These are phyloP conservation scores for Otis tarda DNA, from an alignment of 2,113 vertebrate species.

Conservation along the genomic window DNA sequence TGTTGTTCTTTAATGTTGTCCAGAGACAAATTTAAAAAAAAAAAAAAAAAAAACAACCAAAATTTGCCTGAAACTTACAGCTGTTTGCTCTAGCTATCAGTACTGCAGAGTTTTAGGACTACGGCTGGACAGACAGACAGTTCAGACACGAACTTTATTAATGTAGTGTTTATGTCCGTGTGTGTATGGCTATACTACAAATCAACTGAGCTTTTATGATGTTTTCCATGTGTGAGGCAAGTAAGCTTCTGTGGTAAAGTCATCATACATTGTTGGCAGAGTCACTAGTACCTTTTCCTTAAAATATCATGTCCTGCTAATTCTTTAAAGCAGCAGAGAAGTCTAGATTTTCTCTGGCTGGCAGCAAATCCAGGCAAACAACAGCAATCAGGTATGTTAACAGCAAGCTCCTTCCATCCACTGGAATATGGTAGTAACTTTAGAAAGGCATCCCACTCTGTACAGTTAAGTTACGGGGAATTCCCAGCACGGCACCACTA, in stretches of 20 bases:
- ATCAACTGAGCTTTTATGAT: not conserved
- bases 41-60: too few relatives aligned
- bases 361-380: not conserved
- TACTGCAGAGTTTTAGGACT: not conserved
- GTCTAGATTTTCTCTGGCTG: not conserved
- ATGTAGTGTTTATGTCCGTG: not conserved
- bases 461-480: not conserved
- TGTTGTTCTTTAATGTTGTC: not conserved
- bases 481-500: not conserved
- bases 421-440: not conserved
- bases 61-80: not conserved
- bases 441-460: not conserved
- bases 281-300: not conserved
- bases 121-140: not conserved
- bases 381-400: not conserved
- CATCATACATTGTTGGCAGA: not conserved
- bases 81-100: not conserved
- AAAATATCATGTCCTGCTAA: not conserved
- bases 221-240: not conserved
- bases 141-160: not conserved
- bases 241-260: not conserved
- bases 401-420: not conserved
- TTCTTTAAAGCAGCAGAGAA: not conserved
- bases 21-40: not conserved
- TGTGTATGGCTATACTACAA: not conserved